Conservation (phyloP, 2,888 invertebrate genomes). For the Entomobrya multifasciata region DNA sequence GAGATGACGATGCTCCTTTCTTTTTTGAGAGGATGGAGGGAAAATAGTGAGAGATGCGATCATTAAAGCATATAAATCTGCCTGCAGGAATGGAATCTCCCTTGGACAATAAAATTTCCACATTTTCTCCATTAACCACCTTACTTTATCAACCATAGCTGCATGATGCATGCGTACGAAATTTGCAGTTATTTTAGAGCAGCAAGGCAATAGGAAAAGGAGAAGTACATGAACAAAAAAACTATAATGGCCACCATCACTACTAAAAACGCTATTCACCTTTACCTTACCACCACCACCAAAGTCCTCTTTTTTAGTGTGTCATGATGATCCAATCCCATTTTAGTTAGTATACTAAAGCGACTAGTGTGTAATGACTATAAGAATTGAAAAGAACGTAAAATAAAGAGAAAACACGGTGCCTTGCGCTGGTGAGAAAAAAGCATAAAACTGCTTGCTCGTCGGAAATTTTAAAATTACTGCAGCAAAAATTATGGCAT, state of each 20-base stretch:
- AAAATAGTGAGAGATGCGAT: slow-evolving; percentile 52
- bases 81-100: slow-evolving; percentile 67
- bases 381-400: background rate
- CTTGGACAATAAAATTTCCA: slow-evolving; percentile 78
- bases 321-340: slow-evolving; percentile 27
- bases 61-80: slow-evolving; percentile 77
- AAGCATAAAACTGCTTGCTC: background rate
- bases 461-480: slow-evolving; percentile 32
- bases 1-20: background rate
- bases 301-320: slow-evolving; percentile 13
- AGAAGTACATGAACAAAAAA: background rate
- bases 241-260: background rate
- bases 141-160: slow-evolving; percentile 67
- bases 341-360: slow-evolving; percentile 20
- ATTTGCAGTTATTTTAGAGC: slow-evolving; percentile 40
- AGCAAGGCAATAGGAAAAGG: too few relatives aligned
- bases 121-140: slow-evolving; percentile 78
- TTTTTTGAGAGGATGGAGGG: background rate
- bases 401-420: too few relatives aligned
- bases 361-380: slow-evolving; percentile 2
- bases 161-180: slow-evolving; percentile 63
- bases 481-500: slow-evolving; percentile 4
- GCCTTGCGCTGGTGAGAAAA: background rate
- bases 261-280: background rate
- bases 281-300: slow-evolving; percentile 3